A percentile compares a stretch with the other conserved stretches of the same genome.
phyloP scores from a whole-genome alignment of 2,797 vertebrate species.

The Leptodactylus fallax region DNA sequence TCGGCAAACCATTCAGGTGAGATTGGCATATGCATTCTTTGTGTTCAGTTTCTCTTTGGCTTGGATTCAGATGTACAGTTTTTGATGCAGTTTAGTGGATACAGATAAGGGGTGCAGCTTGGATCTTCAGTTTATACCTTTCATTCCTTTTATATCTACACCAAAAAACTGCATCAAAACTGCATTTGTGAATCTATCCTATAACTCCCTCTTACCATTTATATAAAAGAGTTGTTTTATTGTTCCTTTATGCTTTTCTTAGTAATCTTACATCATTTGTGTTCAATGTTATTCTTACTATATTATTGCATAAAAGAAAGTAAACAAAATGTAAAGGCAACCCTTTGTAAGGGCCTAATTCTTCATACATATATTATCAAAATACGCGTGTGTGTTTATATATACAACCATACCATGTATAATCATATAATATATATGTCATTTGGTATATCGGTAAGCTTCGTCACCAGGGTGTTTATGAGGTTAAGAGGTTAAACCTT shows the following conservation, averaged over 20 bases:
- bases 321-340: too few species aligned
- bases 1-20: slow-evolving; percentile 98
- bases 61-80: background rate
- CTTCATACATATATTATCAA: background rate
- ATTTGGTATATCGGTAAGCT: background rate
- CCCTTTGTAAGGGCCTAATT: too few species aligned
- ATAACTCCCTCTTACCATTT: background rate
- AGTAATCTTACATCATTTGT: too few species aligned
- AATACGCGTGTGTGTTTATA: too few species aligned
- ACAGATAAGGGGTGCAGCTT: background rate
- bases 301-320: background rate
- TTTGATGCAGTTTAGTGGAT: background rate
- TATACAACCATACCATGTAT: too few species aligned
- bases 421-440: background rate
- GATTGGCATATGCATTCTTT: slow-evolving; percentile 39
- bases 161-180: background rate
- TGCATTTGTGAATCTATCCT: background rate
- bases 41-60: background rate
- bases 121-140: background rate
- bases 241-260: background rate
- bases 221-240: background rate
- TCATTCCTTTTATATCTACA: background rate
- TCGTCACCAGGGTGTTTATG: background rate
- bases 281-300: too few species aligned
- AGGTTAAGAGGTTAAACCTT: background rate